Conservation (phyloP, 2,888 invertebrate genomes). For the Drosophila quasianomalipes region DNA sequence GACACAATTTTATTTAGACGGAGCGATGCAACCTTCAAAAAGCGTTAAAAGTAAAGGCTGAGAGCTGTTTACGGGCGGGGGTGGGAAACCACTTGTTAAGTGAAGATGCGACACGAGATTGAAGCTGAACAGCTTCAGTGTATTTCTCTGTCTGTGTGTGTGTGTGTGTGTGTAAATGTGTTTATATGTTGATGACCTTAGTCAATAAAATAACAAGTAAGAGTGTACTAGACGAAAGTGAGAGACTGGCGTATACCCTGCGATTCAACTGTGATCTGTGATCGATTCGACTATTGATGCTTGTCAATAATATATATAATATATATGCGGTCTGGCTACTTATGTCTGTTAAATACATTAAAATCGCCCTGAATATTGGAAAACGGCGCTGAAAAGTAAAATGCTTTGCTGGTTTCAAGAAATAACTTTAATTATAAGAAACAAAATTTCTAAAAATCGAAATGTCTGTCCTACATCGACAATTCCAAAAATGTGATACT, state of each 20-base stretch:
- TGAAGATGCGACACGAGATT: conserved; percentile 71
- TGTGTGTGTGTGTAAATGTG: conserved; percentile 15
- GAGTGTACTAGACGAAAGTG: not conserved
- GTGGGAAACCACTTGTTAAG: conserved; percentile 48
- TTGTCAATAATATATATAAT: not conserved
- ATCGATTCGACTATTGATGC: not conserved
- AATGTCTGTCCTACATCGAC: not conserved
- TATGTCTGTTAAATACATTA: not conserved
- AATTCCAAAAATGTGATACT: too few species aligned
- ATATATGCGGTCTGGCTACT: not conserved
- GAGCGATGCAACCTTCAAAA: conserved; percentile 74
- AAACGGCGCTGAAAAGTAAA: fast-evolving
- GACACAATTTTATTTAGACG: conserved; percentile 60
- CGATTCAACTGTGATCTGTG: not conserved
- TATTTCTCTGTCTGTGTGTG: conserved; percentile 20
- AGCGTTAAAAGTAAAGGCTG: conserved; percentile 27
- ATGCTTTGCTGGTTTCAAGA: not conserved
- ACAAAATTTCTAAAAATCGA: not conserved
- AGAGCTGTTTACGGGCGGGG: conserved; percentile 9
- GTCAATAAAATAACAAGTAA: conserved; percentile 65
- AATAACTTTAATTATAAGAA: not conserved
- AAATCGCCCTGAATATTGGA: not conserved
- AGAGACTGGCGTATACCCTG: not conserved
- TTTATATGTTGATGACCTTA: conserved; percentile 77
- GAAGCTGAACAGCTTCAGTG: conserved; percentile 29